Percentiles rank a stretch among this genome's conserved stretches.
Conservation (phyloP, 2,113 vertebrate genomes). For the Orthonyx spaldingii region DNA sequence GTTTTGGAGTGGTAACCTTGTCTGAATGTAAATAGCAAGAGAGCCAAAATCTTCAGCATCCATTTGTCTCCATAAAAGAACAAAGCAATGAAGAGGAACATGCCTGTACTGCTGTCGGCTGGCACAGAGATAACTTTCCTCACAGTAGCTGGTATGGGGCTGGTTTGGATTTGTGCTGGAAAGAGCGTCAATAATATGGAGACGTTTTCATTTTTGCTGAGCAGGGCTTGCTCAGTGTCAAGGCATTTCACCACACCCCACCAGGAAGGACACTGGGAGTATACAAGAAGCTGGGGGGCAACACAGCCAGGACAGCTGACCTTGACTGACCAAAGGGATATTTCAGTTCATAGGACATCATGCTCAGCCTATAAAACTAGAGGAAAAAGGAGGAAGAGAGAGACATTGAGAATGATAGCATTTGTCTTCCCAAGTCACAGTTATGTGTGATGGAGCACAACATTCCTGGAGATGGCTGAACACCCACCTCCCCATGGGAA, state of each 20-base stretch:
- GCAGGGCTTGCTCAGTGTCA: background rate
- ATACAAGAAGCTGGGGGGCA: fast-evolving
- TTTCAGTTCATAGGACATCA: too few species aligned
- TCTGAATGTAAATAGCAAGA: background rate
- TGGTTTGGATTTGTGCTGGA: background rate
- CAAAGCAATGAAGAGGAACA: background rate
- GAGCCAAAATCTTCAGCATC: background rate
- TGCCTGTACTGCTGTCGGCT: background rate
- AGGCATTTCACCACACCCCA: background rate
- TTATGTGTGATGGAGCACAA: fast-evolving
- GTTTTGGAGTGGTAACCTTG: background rate
- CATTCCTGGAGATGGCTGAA: background rate
- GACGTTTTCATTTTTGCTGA: background rate
- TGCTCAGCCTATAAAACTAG: background rate
- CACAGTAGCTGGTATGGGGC: fast-evolving
- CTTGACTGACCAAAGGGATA: background rate
- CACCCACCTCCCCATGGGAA: background rate
- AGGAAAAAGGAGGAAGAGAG: background rate
- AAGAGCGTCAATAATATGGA: background rate
- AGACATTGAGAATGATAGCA: fast-evolving
- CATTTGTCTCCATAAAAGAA: background rate
- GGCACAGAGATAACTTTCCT: background rate
- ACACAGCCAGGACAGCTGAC: background rate
- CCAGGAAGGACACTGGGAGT: fast-evolving
- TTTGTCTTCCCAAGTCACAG: background rate